Evolutionary conservation across 1,140 invertebrate species (phyloP).

Genomic region (Trachymyrmex septentrionalis): DNA sequence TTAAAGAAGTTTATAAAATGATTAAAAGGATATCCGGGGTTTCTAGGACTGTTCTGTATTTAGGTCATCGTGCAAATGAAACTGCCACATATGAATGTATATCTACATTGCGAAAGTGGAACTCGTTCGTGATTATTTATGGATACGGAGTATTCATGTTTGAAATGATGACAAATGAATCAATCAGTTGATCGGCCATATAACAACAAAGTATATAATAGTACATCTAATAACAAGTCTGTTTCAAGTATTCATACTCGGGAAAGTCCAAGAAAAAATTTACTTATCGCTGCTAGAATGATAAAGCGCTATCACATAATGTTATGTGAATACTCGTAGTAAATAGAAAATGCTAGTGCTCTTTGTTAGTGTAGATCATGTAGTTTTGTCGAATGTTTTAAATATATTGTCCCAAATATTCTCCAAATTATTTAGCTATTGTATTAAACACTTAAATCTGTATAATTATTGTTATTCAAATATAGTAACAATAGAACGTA

Average conservation of each 20-base stretch:
- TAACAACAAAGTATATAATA: not conserved
- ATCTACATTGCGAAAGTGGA: slow-evolving; percentile 13
- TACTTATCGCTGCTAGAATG: not conserved
- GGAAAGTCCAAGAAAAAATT: not conserved
- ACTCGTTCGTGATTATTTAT: slow-evolving; percentile 28
- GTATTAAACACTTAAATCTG: not conserved
- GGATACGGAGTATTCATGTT: not conserved
- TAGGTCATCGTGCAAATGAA: not conserved
- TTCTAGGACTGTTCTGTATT: not conserved
- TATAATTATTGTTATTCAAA: not conserved
- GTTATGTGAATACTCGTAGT: not conserved
- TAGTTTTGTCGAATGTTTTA: not conserved
- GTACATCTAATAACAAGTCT: not conserved
- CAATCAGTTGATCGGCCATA: not conserved
- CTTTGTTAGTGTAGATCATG: not conserved
- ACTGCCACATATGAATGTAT: not conserved
- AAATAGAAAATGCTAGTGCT: slow-evolving; percentile 34
- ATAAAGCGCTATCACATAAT: slow-evolving; percentile 15
- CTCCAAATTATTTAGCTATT: not conserved
- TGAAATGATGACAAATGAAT: not conserved
- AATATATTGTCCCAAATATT: not conserved
- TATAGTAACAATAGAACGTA: too few relatives aligned
- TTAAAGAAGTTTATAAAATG: not conserved
- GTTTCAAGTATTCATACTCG: not conserved
- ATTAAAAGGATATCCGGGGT: not conserved